Percentiles rank a stretch among this genome's conserved stretches.
These are phyloP conservation scores for Neodiprion virginianus DNA, from an alignment of 1,140 invertebrate species.

Conservation along the genomic window DNA sequence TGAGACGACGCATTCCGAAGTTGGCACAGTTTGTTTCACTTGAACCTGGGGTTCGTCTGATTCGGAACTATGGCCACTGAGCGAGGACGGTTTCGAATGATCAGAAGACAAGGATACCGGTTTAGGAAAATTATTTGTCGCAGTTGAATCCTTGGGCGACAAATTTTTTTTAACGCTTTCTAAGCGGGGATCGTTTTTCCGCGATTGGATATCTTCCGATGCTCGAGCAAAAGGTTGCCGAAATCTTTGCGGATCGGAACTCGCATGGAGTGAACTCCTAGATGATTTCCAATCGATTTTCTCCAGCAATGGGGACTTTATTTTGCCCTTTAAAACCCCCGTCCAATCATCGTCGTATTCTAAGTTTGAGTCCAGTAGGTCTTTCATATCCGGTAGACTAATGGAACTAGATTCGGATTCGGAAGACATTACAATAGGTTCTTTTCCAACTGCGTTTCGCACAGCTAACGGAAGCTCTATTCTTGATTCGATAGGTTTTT, in stretches of 20 bases:
- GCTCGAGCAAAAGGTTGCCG: not conserved
- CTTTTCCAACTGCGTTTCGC: conserved; percentile 12
- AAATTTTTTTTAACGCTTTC: conserved; percentile 10
- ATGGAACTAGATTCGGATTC: conserved; percentile 27
- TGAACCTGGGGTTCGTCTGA: conserved; percentile 34
- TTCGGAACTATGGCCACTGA: conserved; percentile 36
- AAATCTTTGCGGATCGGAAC: not conserved
- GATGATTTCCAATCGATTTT: not conserved
- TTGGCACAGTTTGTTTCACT: conserved; percentile 30
- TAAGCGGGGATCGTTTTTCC: not conserved
- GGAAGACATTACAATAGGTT: not conserved
- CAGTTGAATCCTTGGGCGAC: conserved; percentile 28
- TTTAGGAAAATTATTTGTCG: conserved; percentile 11
- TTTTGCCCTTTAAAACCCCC: not conserved
- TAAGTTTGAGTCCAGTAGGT: not conserved
- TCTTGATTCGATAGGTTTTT: conserved; percentile 1
- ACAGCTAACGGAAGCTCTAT: conserved; percentile 13
- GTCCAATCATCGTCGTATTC: conserved; percentile 2
- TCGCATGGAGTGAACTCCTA: not conserved
- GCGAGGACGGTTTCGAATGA: conserved; percentile 24
- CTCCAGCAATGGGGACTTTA: not conserved
- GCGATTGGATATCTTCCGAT: not conserved
- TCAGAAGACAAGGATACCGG: conserved; percentile 28
- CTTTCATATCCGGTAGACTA: conserved; percentile 24
- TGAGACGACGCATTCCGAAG: conserved; percentile 43